Evolutionary conservation across 2,113 vertebrate species (phyloP).

Genomic region (Grammomys surdaster): DNA sequence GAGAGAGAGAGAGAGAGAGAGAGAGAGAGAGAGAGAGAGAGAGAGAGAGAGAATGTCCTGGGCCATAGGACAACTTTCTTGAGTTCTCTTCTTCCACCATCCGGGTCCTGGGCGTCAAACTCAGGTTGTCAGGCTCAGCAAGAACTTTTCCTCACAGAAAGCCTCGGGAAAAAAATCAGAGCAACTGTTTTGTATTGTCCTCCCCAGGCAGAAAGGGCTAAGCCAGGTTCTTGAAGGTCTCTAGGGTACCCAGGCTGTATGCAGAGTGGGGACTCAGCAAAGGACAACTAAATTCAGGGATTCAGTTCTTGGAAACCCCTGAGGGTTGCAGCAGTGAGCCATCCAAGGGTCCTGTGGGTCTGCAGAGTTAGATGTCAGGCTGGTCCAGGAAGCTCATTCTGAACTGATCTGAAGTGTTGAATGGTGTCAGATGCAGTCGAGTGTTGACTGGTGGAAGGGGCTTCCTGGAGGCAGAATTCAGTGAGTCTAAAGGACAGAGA

Average conservation of each 20-base stretch:
- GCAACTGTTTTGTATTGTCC: not conserved
- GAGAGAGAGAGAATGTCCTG: no score
- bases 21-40: not conserved
- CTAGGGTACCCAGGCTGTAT: not conserved
- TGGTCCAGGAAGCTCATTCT: not conserved
- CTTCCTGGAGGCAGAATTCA: conserved; percentile 5
- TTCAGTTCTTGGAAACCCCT: not conserved
- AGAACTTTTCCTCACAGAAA: not conserved
- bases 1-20: no score
- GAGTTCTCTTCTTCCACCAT: not conserved
- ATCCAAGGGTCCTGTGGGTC: not conserved
- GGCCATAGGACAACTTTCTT: not conserved
- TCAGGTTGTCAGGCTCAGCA: not conserved
- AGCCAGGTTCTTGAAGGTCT: not conserved
- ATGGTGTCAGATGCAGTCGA: not conserved
- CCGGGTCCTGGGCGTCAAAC: not conserved
- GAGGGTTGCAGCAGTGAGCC: not conserved
- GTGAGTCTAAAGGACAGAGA: not conserved
- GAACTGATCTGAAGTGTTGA: not conserved
- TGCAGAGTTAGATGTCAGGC: not conserved
- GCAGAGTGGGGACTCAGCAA: not conserved
- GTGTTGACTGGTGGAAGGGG: not conserved
- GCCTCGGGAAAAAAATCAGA: not conserved
- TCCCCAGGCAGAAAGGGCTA: not conserved
- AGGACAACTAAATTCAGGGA: not conserved